Evolutionary conservation across 2,797 vertebrate genomes (phyloP).

Genomic region (Ambastaia sidthimunki): DNA sequence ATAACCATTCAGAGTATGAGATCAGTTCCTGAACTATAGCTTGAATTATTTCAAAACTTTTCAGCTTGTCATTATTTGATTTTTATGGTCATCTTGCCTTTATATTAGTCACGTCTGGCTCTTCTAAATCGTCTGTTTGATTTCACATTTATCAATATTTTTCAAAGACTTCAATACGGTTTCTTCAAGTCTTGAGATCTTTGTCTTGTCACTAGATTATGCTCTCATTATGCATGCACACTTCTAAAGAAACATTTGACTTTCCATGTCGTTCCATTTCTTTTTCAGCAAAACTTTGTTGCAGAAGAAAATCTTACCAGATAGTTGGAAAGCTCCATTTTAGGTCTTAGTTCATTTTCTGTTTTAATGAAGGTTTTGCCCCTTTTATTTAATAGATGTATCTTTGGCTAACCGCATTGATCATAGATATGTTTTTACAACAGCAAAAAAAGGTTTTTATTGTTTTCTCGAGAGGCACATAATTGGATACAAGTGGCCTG

Average conservation of each 20-base stretch:
- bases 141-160: neutral
- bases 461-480: neutral
- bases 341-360: neutral
- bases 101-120: neutral
- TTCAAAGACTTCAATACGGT: neutral
- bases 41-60: constrained; percentile 41
- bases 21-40: neutral
- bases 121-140: neutral
- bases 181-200: neutral
- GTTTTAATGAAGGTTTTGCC: constrained; percentile 28
- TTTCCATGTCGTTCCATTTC: neutral
- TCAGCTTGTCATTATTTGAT: constrained; percentile 29
- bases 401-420: constrained; percentile 11
- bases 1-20: constrained; percentile 24
- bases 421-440: neutral
- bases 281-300: neutral
- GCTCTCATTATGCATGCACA: neutral
- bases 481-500: constrained; percentile 22
- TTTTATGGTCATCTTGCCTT: constrained; percentile 20
- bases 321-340: neutral
- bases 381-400: constrained; percentile 30
- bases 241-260: neutral
- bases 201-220: neutral
- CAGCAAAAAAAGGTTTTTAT: neutral
- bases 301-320: neutral